A percentile compares a stretch with the other conserved stretches of the same genome.
phyloP scores from a whole-genome alignment of 2,113 vertebrate genomes.

The Chaetops frenatus region DNA sequence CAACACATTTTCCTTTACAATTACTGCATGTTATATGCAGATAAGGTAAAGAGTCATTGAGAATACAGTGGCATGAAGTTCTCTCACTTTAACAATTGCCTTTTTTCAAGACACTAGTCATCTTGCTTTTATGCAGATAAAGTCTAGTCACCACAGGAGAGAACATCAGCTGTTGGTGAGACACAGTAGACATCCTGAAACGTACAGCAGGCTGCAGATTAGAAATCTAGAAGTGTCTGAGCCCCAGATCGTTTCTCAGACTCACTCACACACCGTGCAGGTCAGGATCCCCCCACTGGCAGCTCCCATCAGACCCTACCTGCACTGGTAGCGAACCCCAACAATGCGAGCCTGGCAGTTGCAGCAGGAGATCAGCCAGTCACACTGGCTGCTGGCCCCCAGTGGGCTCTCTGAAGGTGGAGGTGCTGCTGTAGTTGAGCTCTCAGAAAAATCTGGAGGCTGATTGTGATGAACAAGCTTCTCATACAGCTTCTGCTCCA shows the following conservation, averaged over 20 bases:
- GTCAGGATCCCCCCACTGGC: neutral
- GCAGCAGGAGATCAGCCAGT: constrained; percentile 86
- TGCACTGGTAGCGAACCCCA: constrained; percentile 95
- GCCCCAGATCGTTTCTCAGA: fast-evolving
- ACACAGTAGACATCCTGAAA: fast-evolving
- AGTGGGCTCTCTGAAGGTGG: constrained; percentile 20
- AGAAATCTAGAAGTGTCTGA: fast-evolving
- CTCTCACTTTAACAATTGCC: neutral
- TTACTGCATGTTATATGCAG: neutral
- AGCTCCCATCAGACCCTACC: constrained; percentile 59
- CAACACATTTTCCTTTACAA: neutral
- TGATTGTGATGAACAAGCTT: constrained; percentile 80
- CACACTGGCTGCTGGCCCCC: constrained; percentile 53
- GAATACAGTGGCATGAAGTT: fast-evolving
- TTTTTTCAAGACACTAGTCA: neutral
- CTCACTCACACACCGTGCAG: fast-evolving
- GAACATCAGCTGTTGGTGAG: neutral
- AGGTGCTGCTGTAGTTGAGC: neutral
- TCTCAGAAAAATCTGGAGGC: constrained; percentile 49
- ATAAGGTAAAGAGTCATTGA: neutral
- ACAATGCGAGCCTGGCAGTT: constrained; percentile 84
- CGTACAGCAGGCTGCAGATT: fast-evolving
- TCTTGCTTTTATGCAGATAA: neutral
- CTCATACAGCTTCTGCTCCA: constrained; percentile 88
- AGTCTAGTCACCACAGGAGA: neutral